Evolutionary conservation across 2,888 invertebrate species (phyloP).

Genomic region (Trachelus troglodyta): DNA sequence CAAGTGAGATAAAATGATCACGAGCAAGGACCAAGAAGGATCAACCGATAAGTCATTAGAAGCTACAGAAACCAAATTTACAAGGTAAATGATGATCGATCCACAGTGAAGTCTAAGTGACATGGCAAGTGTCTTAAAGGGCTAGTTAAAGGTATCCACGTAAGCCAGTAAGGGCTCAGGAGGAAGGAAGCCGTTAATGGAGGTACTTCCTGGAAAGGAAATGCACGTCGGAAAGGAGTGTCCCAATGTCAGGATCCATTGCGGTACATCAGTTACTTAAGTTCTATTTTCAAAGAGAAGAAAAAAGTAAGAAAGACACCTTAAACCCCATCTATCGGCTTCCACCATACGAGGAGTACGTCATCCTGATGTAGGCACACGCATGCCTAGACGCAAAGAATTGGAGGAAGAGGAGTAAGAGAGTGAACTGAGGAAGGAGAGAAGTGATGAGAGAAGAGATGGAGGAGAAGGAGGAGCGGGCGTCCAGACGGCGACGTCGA

Average conservation of each 20-base stretch:
- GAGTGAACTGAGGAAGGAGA: background rate
- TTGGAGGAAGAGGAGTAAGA: constrained; percentile 1
- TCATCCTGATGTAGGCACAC: background rate
- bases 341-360: background rate
- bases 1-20: background rate
- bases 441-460: constrained; percentile 32
- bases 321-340: background rate
- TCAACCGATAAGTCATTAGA: background rate
- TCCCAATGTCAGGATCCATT: background rate
- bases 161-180: background rate
- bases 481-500: constrained; percentile 62
- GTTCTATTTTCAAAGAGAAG: background rate
- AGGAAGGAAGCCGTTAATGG: background rate
- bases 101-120: background rate
- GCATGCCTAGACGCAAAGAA: background rate
- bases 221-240: background rate
- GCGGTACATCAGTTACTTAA: background rate
- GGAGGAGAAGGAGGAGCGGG: constrained; percentile 46
- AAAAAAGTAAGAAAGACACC: background rate
- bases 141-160: background rate
- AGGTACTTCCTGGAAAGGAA: background rate
- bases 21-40: background rate
- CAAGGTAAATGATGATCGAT: background rate
- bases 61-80: background rate
- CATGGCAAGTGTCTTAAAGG: background rate